phyloP scores from a whole-genome alignment of 1,140 invertebrate species.

The Aphelinus certus region DNA sequence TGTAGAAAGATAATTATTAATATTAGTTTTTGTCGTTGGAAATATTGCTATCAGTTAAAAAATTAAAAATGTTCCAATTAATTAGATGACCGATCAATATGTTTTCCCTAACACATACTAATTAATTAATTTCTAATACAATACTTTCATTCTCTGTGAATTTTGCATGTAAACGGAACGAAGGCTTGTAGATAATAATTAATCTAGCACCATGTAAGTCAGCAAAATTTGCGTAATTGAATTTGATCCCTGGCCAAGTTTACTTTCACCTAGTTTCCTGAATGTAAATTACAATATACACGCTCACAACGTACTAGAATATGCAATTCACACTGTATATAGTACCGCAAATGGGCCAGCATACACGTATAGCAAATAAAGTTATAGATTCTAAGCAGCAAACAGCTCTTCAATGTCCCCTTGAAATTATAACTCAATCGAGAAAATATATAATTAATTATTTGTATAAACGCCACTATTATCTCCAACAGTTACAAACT shows the following conservation, averaged over 20 bases:
- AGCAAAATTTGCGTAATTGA: constrained; percentile 21
- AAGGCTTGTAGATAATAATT: constrained; percentile 4
- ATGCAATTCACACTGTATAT: constrained; percentile 38
- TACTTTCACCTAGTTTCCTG: constrained; percentile 20
- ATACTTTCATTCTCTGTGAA: no score
- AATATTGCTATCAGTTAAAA: constrained; percentile 13
- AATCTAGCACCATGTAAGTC: constrained; percentile 35
- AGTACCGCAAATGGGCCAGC: constrained; percentile 16
- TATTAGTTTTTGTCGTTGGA: constrained; percentile 5
- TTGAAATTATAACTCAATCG: constrained; percentile 43
- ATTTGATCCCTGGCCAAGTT: constrained; percentile 28
- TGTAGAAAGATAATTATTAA: constrained; percentile 17
- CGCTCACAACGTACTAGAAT: constrained; percentile 33
- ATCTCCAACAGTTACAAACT: constrained; percentile 36
- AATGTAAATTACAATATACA: constrained; percentile 32
- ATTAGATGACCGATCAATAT: no score
- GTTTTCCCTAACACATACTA: no score
- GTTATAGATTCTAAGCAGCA: constrained; percentile 44
- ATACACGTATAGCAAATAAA: constrained; percentile 28
- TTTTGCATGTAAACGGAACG: no score
- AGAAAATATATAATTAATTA: constrained; percentile 44
- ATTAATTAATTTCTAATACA: no score
- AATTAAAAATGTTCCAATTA: background rate
- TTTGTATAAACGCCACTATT: constrained; percentile 45
- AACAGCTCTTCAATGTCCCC: constrained; percentile 54